Evolutionary conservation across 1,140 invertebrate species (phyloP), one percentile per base, ranked within the genome.

Genomic region (Lepidurus packardi): DNA sequence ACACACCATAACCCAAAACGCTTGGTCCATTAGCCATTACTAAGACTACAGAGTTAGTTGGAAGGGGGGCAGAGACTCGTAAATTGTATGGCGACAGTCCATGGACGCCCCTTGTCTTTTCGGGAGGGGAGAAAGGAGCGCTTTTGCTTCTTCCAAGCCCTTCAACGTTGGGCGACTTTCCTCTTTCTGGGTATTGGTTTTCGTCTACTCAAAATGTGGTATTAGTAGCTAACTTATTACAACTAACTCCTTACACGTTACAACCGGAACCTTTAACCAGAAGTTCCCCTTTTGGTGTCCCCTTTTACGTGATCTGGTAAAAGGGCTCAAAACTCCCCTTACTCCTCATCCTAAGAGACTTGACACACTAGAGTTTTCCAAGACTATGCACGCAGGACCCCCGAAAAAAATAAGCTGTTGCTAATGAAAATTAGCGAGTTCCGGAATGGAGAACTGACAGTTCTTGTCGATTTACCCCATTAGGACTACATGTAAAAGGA

Each of bases 181-280:
- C 21, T n/a, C 6, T 65, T n/a, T 65, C 16, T 13, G 45, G 9
- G 53, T 65, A 65, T 65, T 65, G 53, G 53, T 65, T 65, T 65
- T 65, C 53, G 8, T 65, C 21, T 21, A 11, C 45, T 47, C 45
- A 65, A 65, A 65, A 65, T 65, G 53, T 65, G 53, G 53, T 65
- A 65, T 65, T 65, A 65, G 53, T 65, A 65, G 53, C 53, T 65
- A 65, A 65, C 53, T 65, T 65, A 65, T 65, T 65, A 65, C 53
- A 65, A 65, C 53, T 16, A 65, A 13, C 53, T 65, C 53, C 53
- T 21, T 21, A 65, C 21, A 16, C 53, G 53, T 34, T 16, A 65
- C 53, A n/a, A 65, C 53, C 53, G 13, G 21, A 65, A 16, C 34
- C 34, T 34, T 34, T 34, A 2, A 4, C 34, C 34, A 34, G 34